Base-by-base conservation (phyloP, 1,140 invertebrate genomes). In the Drosophila littoralis region DNA sequence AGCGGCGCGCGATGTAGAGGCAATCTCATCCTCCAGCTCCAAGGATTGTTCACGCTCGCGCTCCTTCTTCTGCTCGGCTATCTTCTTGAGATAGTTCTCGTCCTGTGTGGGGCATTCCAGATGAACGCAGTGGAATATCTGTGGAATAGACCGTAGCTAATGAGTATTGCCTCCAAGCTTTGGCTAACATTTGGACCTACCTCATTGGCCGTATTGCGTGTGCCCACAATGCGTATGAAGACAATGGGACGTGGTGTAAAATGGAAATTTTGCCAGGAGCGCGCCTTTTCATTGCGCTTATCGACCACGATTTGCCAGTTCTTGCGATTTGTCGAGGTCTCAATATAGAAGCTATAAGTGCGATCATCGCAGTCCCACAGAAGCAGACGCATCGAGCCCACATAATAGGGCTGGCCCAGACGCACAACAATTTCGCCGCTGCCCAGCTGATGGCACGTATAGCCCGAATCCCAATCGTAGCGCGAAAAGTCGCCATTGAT, bases 321-420 rank as follows among this genome's bases (percentile, higher is more conserved):
- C 92, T 95, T 95, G 85, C 96, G 95, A 93, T 99, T 98, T n/a
- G 95, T 94, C 12, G 98, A 99, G 3, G 98, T 97, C 94, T 99
- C 98, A 38, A 99, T 96, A 91, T 97, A 98, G 92, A 98, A 99
- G 70, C 96, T 97, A 93, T 99, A 99, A 75, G 95, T 96, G 42
- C 99, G 94, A 91, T 99, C 97, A 93, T 99, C 99, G 93, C 98
- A 99, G 93, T 99, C 98, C 99, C 99, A 99, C 55, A 99, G 93
- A 46, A 99, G 93, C 83, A 99, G 93, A 83, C 97, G 95, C 94
- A 99, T 96, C 7, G 97, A 98, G 51, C 96, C 95, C 58, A 99
- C 95, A 72, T 98, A 94, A 93, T 98, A 99, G 1, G 99, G 98
- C 93, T 99, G 99, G 15, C 97, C 97, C 67, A 99, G 94, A 93